Conservation (phyloP, 2,113 vertebrate genomes). For the Mustela nigripes region DNA sequence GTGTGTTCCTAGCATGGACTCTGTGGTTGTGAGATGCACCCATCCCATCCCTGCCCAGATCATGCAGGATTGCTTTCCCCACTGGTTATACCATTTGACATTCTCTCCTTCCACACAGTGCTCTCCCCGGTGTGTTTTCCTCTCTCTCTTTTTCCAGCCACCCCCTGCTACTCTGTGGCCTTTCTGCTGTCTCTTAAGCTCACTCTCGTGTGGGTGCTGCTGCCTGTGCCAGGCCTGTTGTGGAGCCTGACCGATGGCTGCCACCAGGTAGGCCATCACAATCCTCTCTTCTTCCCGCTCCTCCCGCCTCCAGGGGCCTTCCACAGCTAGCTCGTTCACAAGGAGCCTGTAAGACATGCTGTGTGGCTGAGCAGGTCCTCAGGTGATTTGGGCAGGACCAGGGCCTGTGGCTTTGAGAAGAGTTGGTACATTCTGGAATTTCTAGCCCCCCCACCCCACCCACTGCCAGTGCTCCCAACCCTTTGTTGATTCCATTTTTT, state of each 20-base stretch:
- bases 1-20: not conserved
- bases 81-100: fast-evolving
- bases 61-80: not conserved
- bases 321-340: not conserved
- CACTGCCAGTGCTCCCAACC: fast-evolving
- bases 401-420: not conserved
- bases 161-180: not conserved
- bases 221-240: not conserved
- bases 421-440: not conserved
- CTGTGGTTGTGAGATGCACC: too few species aligned
- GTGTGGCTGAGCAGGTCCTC: not conserved
- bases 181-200: not conserved
- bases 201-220: not conserved
- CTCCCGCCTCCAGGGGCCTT: not conserved
- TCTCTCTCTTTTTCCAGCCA: too few species aligned
- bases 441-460: not conserved
- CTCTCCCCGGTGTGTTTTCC: not conserved
- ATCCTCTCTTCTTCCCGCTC: not conserved
- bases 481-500: not conserved
- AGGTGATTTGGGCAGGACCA: not conserved
- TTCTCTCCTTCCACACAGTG: not conserved
- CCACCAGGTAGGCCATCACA: not conserved
- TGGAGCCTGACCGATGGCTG: not conserved
- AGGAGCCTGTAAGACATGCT: too few species aligned
- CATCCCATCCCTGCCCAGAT: not conserved